Base-by-base conservation (phyloP, 2,888 invertebrate species). In the Peribatodes rhomboidaria region DNA sequence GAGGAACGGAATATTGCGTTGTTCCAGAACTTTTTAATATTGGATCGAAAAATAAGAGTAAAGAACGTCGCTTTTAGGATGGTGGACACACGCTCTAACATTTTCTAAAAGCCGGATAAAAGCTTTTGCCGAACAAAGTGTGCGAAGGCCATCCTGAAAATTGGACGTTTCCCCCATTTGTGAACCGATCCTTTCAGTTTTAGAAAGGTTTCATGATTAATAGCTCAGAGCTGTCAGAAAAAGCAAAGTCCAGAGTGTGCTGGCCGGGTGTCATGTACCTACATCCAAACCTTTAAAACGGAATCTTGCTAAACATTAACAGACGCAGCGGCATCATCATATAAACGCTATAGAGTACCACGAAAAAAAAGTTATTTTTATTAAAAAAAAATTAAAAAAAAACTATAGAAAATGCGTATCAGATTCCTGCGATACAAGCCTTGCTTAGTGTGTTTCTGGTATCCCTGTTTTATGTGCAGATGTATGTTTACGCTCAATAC, bases 31-130 rank as follows among this genome's bases (percentile, higher is more conserved):
- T 49, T 14, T 33, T 10, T 20, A 47, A 2, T 27, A 47, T 4
- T 20, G 8, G 11, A 10, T 20, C 41, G 1, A 22, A 46, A 46
- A 13, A 4, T 13, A 20, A 20, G 41, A 22, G 16, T 8, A 54
- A 27, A 58, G 61, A 62, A 50, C 49, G 55, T 42, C 53, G 56
- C 64, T 68, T 67, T 55, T 31, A 35, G n/a, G 42, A 44, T 9
- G 13, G 54, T 54, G 54, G 11, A 42, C 44, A 44, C 33, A 22
- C 16, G 64, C 44, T 52, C 55, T 27, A 50, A 14, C 31, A 56
- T 65, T 60, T 65, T 52, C 56, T 53, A 54, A 55, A 54, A 58
- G 49, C 49, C 50, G 60, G 56, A 27, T 60, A 67, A 63, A 63
- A 67, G 65, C 60, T 65, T 60, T 64, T 22, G 31, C 13, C 50